Evolutionary conservation across 2,888 invertebrate genomes (phyloP).

Genomic region (Gastracanthus pulcherrimus): DNA sequence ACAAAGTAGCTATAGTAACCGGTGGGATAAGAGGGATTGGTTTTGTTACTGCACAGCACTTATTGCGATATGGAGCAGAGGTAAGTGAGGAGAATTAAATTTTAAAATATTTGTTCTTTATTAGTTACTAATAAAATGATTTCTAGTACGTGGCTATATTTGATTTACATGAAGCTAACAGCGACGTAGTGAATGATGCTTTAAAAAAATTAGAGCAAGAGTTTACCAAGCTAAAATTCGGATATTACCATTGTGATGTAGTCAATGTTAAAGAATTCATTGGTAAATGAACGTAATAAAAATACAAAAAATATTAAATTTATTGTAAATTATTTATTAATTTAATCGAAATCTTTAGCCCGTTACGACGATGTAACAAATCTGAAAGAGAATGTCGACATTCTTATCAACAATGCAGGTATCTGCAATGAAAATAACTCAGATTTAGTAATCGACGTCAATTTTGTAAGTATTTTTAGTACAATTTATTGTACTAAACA

Average conservation of each 20-base stretch:
- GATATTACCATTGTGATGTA: slow-evolving; percentile 79
- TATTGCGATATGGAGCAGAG: slow-evolving; percentile 76
- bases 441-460: slow-evolving; percentile 66
- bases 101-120: not conserved
- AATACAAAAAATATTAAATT: not conserved
- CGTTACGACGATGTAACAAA: slow-evolving; percentile 73
- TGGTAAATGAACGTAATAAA: slow-evolving; percentile 68
- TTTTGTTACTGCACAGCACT: slow-evolving; percentile 76
- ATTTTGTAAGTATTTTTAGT: slow-evolving; percentile 67
- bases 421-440: slow-evolving; percentile 67
- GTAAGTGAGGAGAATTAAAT: too few relatives aligned
- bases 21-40: slow-evolving; percentile 81
- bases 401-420: slow-evolving; percentile 78
- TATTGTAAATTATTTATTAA: not conserved
- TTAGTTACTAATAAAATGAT: not conserved
- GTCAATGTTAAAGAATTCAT: slow-evolving; percentile 76
- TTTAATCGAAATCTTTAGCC: not conserved
- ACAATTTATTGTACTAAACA: too few relatives aligned
- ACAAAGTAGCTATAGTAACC: slow-evolving; percentile 75
- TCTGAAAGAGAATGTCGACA: slow-evolving; percentile 73
- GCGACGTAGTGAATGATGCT: slow-evolving; percentile 74
- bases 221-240: slow-evolving; percentile 77
- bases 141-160: slow-evolving; percentile 71
- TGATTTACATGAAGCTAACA: slow-evolving; percentile 73
- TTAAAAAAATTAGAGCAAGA: slow-evolving; percentile 73